Percentiles rank a stretch among this genome's conserved stretches.
These are phyloP conservation scores for Mus spicilegus DNA, from an alignment of 2,113 vertebrate genomes.

Conservation along the genomic window DNA sequence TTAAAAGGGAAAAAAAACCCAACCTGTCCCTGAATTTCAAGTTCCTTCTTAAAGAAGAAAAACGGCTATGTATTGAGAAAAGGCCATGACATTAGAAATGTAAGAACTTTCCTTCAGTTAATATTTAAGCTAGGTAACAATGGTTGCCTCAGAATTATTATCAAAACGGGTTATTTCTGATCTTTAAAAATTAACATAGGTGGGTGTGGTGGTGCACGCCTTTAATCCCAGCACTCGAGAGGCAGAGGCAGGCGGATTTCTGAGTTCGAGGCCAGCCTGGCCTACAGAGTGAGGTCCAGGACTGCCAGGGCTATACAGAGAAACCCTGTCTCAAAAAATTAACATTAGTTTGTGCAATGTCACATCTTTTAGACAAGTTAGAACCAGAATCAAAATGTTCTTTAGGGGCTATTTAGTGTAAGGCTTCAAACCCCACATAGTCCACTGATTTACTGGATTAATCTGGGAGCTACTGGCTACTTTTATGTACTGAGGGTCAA, in stretches of 20 bases:
- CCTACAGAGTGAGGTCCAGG: no score
- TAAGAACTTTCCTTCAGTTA: slow-evolving; percentile 53
- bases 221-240: no score
- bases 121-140: slow-evolving; percentile 14
- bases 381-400: slow-evolving; percentile 48
- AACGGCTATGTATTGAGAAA: not conserved
- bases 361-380: slow-evolving; percentile 30
- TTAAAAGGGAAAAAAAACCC: slow-evolving; percentile 34
- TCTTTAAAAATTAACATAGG: slow-evolving; percentile 34
- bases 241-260: no score
- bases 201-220: no score
- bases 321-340: not conserved
- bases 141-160: slow-evolving; percentile 36
- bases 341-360: slow-evolving; percentile 39
- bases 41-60: slow-evolving; percentile 46
- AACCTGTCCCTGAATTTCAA: slow-evolving; percentile 48
- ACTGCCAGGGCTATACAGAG: no score
- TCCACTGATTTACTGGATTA: slow-evolving; percentile 12
- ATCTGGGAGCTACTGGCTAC: slow-evolving; percentile 17
- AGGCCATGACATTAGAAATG: slow-evolving; percentile 21
- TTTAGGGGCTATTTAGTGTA: slow-evolving; percentile 40
- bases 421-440: slow-evolving; percentile 20
- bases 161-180: slow-evolving; percentile 6
- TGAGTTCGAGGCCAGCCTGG: no score
- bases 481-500: not conserved